Conservation (phyloP, 2,797 vertebrate species). For the Diplodus sargus region DNA sequence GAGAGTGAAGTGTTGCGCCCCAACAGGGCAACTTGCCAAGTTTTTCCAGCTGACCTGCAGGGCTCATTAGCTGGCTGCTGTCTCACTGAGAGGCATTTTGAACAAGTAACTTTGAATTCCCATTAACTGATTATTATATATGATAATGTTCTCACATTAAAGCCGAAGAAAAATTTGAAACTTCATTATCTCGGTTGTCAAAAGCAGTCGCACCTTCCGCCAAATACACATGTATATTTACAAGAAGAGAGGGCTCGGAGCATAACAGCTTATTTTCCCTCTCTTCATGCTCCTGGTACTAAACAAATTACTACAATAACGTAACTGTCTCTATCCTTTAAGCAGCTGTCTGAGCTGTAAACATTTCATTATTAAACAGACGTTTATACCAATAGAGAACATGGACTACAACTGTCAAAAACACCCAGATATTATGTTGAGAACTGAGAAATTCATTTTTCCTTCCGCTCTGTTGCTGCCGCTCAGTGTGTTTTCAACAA, state of each 20-base stretch:
- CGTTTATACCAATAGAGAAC: not conserved
- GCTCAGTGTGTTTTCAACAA: not conserved
- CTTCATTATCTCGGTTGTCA: not conserved
- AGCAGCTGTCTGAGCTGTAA: slow-evolving; percentile 8
- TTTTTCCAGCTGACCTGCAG: slow-evolving; percentile 62
- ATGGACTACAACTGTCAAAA: not conserved
- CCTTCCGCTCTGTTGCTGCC: slow-evolving; percentile 2
- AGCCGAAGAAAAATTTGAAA: not conserved
- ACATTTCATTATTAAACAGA: not conserved
- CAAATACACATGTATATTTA: not conserved
- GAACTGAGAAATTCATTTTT: not conserved
- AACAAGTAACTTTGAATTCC: slow-evolving; percentile 22
- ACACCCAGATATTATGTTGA: not conserved
- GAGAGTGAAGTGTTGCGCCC: slow-evolving; percentile 33
- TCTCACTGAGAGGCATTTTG: slow-evolving; percentile 30
- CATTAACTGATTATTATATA: not conserved
- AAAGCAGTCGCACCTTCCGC: slow-evolving; percentile 25
- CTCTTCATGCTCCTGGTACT: not conserved
- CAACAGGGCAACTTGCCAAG: slow-evolving; percentile 51
- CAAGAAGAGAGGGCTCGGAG: not conserved
- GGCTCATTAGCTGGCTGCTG: slow-evolving; percentile 48
- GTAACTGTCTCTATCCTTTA: not conserved
- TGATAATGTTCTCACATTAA: not conserved
- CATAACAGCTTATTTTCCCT: not conserved
- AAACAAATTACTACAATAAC: slow-evolving; percentile 2